Base-by-base conservation (phyloP, 2,797 vertebrate species). In the Phoeniculus purpureus region DNA sequence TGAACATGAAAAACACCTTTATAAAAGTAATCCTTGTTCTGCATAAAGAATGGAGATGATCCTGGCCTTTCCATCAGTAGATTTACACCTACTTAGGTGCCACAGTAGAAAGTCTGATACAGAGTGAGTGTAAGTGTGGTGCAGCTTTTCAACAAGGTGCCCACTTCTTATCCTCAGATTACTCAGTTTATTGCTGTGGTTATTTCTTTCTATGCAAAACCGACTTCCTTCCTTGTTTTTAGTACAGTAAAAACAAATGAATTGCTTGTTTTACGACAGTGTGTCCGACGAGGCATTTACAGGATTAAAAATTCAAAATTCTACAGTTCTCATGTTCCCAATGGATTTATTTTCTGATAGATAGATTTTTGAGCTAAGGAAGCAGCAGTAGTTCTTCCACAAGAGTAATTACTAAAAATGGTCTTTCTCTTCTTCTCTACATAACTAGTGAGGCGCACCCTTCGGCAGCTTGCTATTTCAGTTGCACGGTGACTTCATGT, bases 381-480 rank as follows among this genome's bases (percentile, higher is more conserved):
- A 80, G 48, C 34, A 73, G 22, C 12, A 61, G 32, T 50, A 64
- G 59, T 54, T 45, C 8, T 87, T 81, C 70, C 70, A 32, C 11
- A n/a, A 47, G 25, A 6, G 8, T 68, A 34, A 60, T 77, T 71
- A 55, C 21, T 72, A 62, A 64, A 82, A 62, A 50, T 59, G 0
- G 18, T 58, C 34, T 73, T 89, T 59, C 34, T 85, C 12, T 89
- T 85, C 12, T 89, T 87, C n/a, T 71, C 66, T 82, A 34, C 67
- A 25, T 70, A 81, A 77, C 67, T 37, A 4, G 23, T 71, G 89
- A 68, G 54, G 18, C 29, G 56, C 68, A 67, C 22, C 20, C 66
- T 75, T 87, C 60, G 13, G 27, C 79, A 56, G 34, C 60, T 80
- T 92, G 62, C 84, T 95, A 76, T 93, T 94, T 95, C 66, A 62